Base-by-base conservation (phyloP, 2,797 vertebrate genomes). In the Sorex maritimensis region DNA sequence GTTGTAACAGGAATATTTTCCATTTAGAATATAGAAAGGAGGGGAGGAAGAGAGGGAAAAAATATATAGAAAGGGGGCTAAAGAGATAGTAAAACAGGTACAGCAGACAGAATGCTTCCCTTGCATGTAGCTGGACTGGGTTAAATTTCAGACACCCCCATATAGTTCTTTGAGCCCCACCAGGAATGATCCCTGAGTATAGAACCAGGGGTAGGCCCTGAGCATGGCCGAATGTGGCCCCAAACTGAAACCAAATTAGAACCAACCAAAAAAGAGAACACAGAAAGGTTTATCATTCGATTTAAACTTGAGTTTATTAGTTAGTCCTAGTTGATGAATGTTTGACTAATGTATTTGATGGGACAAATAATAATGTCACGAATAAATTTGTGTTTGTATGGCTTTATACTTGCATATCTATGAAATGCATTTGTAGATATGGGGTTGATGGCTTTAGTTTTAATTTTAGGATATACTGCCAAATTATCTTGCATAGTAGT, bases 271-370 rank as follows among this genome's bases (percentile, higher is more conserved):
- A 52, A 34, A 90, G 38, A 44, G 68, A 83, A 49, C 77, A 55
- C 23, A 73, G 15, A 86, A 80, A 26, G 21, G 49, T 30, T 90
- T 30, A 49, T 34, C 74, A 72, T 85, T 77, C 63, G 88, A 4
- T 73, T 69, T 77, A 75, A 91, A 81, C 5, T 24, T 30, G 63
- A 77, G 61, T 10, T 89, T 44, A 84, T 77, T 89, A 81, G 75
- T 49, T 92, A 78, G 74, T 79, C 19, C 14, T 74, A 49, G 13
- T 55, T 55, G 38, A 68, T 13, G 28, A 11, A n/a, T 23, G 38
- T 84, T 81, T 46, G 14, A 14, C 1, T 74, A 79, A 81, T 85
- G 83, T 77, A 68, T 81, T 58, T 83, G 49, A 12, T 69, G 49
- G 74, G 75, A 63, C 2, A 77, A 80, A 92, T 13, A 73, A 12